These are phyloP conservation scores for Schrankia costaestrigalis DNA, from an alignment of 2,888 invertebrate genomes.

Conservation along the genomic window DNA sequence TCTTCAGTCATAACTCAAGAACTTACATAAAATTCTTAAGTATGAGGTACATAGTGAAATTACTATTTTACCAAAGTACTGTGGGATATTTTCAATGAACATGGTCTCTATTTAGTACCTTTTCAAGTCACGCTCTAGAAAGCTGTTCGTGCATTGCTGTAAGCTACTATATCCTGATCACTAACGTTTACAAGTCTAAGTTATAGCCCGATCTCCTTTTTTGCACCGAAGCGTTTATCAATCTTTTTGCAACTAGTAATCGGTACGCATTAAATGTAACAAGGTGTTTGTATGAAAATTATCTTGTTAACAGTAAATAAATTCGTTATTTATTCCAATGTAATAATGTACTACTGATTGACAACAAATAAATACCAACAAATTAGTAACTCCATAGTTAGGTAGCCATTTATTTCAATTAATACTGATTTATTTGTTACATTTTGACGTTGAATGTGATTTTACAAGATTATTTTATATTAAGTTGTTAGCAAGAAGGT, in stretches of 20 bases:
- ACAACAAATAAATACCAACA: constrained; percentile 23
- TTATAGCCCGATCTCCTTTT: constrained; percentile 34
- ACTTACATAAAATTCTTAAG: no score
- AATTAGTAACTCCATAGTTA: constrained; percentile 43
- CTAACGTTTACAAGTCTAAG: constrained; percentile 35
- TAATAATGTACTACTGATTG: constrained; percentile 23
- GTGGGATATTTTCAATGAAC: constrained; percentile 3
- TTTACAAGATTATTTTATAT: constrained; percentile 40
- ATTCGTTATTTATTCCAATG: constrained; percentile 23
- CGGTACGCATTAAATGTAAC: constrained; percentile 25
- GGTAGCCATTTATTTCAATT: constrained; percentile 51
- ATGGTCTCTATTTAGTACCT: constrained; percentile 43
- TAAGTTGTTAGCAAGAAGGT: constrained; percentile 45
- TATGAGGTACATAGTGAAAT: no score
- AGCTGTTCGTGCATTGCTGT: constrained; percentile 49
- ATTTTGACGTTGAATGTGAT: constrained; percentile 37
- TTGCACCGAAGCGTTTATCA: constrained; percentile 17
- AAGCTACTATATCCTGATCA: constrained; percentile 41
- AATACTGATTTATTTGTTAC: constrained; percentile 43
- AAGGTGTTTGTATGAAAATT: constrained; percentile 17
- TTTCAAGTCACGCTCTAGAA: constrained; percentile 60
- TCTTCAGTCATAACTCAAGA: no score
- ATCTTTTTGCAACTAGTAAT: constrained; percentile 25
- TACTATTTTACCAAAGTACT: no score
- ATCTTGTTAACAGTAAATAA: constrained; percentile 9